Percentiles rank a stretch among this genome's conserved stretches.
These are phyloP conservation scores for Nannoperca australis DNA, from an alignment of 2,797 vertebrate genomes.

Conservation along the genomic window DNA sequence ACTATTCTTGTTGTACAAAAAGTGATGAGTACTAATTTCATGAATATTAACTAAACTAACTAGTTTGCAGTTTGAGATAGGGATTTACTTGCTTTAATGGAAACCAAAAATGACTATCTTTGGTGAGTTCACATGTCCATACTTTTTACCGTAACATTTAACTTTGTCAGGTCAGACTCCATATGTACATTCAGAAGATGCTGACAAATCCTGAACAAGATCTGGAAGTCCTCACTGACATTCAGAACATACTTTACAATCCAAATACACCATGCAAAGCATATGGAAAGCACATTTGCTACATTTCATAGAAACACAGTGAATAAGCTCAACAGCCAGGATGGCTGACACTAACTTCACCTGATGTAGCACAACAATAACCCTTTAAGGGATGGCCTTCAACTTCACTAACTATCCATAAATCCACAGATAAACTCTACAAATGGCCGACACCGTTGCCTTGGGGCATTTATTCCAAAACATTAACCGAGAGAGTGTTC, in stretches of 20 bases:
- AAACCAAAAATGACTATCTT: not conserved
- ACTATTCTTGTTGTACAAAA: not conserved
- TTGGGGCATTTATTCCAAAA: conserved; percentile 71
- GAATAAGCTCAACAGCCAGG: conserved; percentile 29
- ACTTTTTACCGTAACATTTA: not conserved
- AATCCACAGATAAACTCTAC: conserved; percentile 66
- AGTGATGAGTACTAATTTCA: no score
- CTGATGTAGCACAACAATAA: conserved; percentile 55
- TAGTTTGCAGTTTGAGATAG: not conserved
- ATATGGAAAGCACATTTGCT: not conserved
- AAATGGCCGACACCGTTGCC: conserved; percentile 60
- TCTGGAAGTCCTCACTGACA: not conserved
- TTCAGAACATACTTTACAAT: not conserved
- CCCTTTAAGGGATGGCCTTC: conserved; percentile 51
- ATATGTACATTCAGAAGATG: not conserved
- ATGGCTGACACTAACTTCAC: conserved; percentile 40
- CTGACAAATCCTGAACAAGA: not conserved
- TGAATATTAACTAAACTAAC: no score
- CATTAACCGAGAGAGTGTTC: conserved; percentile 62
- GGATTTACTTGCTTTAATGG: not conserved
- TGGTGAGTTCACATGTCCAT: not conserved
- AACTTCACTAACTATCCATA: conserved; percentile 53
- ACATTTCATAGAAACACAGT: conserved; percentile 22
- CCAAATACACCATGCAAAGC: conserved; percentile 2
- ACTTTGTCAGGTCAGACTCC: not conserved